Evolutionary conservation across 1,140 invertebrate species (phyloP).

Genomic region (Drosophila ercepeae): DNA sequence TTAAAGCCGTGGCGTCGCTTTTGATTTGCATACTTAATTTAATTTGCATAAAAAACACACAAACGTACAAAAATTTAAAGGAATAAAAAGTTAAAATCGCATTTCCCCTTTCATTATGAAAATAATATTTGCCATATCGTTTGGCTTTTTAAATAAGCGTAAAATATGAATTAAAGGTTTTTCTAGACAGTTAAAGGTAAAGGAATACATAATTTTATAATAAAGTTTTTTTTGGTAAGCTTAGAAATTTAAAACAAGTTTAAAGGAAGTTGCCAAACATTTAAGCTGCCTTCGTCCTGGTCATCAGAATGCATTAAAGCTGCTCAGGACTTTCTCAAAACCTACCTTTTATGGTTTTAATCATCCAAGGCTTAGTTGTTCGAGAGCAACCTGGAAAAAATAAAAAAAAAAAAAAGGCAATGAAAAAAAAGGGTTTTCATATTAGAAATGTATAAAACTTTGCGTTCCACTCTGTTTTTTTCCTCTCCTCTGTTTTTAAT

Average conservation of each 20-base stretch:
- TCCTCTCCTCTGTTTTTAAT: slow-evolving; percentile 27
- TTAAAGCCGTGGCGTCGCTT: slow-evolving; percentile 47
- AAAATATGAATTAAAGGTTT: not conserved
- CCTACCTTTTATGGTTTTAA: slow-evolving; percentile 74
- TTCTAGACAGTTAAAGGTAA: no score
- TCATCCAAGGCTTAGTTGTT: slow-evolving; percentile 48
- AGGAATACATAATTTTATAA: no score
- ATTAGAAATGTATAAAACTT: slow-evolving; percentile 73
- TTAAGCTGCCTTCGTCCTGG: not conserved
- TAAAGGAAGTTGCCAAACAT: not conserved
- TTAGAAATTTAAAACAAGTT: no score
- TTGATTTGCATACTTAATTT: slow-evolving; percentile 74
- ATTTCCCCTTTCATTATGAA: not conserved
- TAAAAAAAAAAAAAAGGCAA: slow-evolving; percentile 25
- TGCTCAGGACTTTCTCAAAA: not conserved
- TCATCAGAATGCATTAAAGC: slow-evolving; percentile 15
- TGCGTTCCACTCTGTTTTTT: slow-evolving; percentile 31
- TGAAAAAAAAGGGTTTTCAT: slow-evolving; percentile 67
- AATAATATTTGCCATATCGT: not conserved
- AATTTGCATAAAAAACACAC: slow-evolving; percentile 59
- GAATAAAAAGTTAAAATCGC: not conserved
- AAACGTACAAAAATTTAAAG: not conserved
- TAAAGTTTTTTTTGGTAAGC: no score
- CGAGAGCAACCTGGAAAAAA: slow-evolving; percentile 32
- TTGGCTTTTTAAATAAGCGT: not conserved